These are phyloP conservation scores for Pseudomugil tenellus DNA, from an alignment of 2,797 vertebrate species.

Conservation along the genomic window DNA sequence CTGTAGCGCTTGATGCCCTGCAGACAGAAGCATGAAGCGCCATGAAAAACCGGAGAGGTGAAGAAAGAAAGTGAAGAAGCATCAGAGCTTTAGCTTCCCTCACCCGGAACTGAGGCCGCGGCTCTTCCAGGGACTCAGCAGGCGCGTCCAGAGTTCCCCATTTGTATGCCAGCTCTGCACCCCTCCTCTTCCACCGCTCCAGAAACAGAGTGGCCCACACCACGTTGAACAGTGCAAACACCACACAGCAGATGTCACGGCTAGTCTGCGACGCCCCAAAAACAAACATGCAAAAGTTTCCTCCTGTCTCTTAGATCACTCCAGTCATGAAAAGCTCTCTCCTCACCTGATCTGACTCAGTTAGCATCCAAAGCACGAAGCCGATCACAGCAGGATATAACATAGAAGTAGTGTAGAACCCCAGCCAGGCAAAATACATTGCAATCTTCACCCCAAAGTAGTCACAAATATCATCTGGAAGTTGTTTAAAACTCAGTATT, in stretches of 20 bases:
- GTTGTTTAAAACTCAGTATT: not conserved
- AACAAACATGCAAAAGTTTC: conserved; percentile 3
- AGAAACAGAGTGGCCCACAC: conserved; percentile 96
- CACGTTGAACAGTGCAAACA: conserved; percentile 97
- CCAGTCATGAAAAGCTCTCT: not conserved
- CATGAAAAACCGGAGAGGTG: not conserved
- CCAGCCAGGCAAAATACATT: conserved; percentile 98
- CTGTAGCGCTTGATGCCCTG: conserved; percentile 93
- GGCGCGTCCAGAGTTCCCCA: conserved; percentile 96
- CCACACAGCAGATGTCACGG: conserved; percentile 95
- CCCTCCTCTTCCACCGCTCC: conserved; percentile 95
- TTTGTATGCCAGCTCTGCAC: conserved; percentile 94
- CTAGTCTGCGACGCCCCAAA: conserved; percentile 85
- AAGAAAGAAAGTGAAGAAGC: not conserved
- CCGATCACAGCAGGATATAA: conserved; percentile 95
- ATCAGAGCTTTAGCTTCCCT: conserved; percentile 47
- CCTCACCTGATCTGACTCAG: conserved; percentile 93
- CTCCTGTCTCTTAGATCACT: not conserved
- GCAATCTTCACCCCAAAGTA: conserved; percentile 98
- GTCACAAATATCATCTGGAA: conserved; percentile 95
- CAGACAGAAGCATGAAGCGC: not conserved
- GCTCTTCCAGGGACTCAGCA: conserved; percentile 90
- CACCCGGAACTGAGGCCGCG: conserved; percentile 94
- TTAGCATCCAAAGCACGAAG: conserved; percentile 94
- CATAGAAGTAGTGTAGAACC: conserved; percentile 97